These are phyloP conservation scores for Aphidoletes aphidimyza DNA, from an alignment of 2,888 invertebrate genomes.

Conservation along the genomic window DNA sequence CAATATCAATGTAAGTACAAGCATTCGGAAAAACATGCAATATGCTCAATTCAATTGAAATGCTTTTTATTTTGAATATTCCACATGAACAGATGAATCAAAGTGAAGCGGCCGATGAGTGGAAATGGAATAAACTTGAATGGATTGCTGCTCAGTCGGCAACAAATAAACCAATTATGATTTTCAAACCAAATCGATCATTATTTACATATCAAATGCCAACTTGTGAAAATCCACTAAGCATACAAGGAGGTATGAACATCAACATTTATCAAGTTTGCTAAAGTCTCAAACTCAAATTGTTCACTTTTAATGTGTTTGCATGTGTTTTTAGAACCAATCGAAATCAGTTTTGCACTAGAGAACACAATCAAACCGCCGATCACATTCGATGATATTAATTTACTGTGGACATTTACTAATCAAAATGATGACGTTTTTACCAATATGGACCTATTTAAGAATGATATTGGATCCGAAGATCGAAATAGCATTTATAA, in stretches of 20 bases:
- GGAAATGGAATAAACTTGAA: constrained; percentile 79
- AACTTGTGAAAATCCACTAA: constrained; percentile 74
- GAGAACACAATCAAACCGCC: constrained; percentile 72
- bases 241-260: constrained; percentile 75
- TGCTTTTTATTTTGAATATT: neutral
- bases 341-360: constrained; percentile 73
- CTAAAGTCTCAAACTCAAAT: constrained; percentile 32
- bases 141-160: constrained; percentile 80
- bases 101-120: constrained; percentile 62
- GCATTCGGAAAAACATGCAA: neutral
- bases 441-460: constrained; percentile 66
- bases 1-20: constrained; percentile 61
- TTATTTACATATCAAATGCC: constrained; percentile 77
- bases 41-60: neutral
- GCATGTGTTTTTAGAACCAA: constrained; percentile 82
- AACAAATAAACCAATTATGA: constrained; percentile 75
- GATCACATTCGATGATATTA: constrained; percentile 64
- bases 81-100: neutral
- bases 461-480: constrained; percentile 61
- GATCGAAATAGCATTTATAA: constrained; percentile 55
- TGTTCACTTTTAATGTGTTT: neutral
- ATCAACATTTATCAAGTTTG: constrained; percentile 17
- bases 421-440: constrained; percentile 65
- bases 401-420: constrained; percentile 65
- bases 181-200: constrained; percentile 82